phyloP scores from a whole-genome alignment of 2,797 vertebrate species.

The Potorous gilbertii region DNA sequence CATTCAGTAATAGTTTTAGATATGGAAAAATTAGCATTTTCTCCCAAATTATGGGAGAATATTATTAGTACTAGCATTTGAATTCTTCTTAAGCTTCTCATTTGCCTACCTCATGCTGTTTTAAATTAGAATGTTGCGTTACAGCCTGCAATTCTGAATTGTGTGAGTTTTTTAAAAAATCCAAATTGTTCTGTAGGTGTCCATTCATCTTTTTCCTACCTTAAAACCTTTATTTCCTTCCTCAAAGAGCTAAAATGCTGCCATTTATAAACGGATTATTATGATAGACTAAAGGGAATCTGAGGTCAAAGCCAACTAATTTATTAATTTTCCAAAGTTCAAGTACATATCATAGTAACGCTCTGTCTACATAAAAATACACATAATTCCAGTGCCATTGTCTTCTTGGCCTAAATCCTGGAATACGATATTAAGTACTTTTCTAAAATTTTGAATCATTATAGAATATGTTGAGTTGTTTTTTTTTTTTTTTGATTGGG shows the following conservation, averaged over 20 bases:
- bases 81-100: slow-evolving; percentile 28
- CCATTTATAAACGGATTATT: slow-evolving; percentile 19
- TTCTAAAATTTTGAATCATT: slow-evolving; percentile 12
- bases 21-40: slow-evolving; percentile 10
- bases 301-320: slow-evolving; percentile 41
- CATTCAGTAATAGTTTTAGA: slow-evolving; percentile 26
- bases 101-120: slow-evolving; percentile 47
- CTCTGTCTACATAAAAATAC: slow-evolving; percentile 38
- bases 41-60: neutral
- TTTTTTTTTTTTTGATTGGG: slow-evolving; percentile 58
- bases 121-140: slow-evolving; percentile 52
- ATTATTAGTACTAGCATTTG: neutral
- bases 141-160: slow-evolving; percentile 13
- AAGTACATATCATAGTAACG: slow-evolving; percentile 40
- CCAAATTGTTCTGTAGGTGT: neutral
- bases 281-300: slow-evolving; percentile 30
- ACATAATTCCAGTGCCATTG: neutral
- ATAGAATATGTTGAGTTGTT: slow-evolving; percentile 49
- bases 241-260: neutral
- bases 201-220: neutral
- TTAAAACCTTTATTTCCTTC: slow-evolving; percentile 43
- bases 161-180: slow-evolving; percentile 45
- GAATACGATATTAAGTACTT: slow-evolving; percentile 61
- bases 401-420: slow-evolving; percentile 30
- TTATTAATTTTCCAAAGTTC: slow-evolving; percentile 41